Base-by-base conservation (phyloP, 2,113 vertebrate species). In the Scomber colias region DNA sequence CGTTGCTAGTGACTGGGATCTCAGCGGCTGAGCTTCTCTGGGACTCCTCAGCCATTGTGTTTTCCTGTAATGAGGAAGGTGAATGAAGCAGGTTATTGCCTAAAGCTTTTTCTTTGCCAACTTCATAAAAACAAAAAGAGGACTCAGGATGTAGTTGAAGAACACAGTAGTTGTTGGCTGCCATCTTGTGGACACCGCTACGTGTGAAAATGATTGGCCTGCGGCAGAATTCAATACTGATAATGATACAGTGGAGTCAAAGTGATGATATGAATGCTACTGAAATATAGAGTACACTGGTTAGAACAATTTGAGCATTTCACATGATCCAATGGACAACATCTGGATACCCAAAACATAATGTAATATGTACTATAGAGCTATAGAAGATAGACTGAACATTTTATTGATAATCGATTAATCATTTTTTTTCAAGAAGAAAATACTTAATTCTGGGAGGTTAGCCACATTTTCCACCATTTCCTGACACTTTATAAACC, bases 1-100 rank as follows among this genome's bases (percentile, higher is more conserved):
- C 97, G 70, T 99, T 99, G 93, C 95, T 99, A 70, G 97, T 99
- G 84, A 99, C 96, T 35, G 98, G 93, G 86, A 99, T 98, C 94
- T 99, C 98, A 79, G 98, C 98, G 1, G 96, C 98, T 84, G 97
- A 95, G 91, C 95, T 97, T 95, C 95, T 96, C 8, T 96, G 95
- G 78, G 93, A 95, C 67, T 97, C 96, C 76, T 98, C 95, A 89
- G 96, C 96, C 98, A 99, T 99, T 81, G 86, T 87, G 87, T 84
- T 88, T 70, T 93, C 93, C 96, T 98, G 68, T 2, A 83, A 70
- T 7, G 31, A 51, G 44, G 50, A 40, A 13, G 49, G 56, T 21
- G 82, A 44, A 84, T 11, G 11, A 84, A 71, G 57, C 19, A 24
- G 45, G 24, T 79, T 74, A 77, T 17, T 66, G 45, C 21, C 21